These are phyloP conservation scores for Vireo griseus DNA, from an alignment of 2,797 vertebrate genomes.

Conservation along the genomic window DNA sequence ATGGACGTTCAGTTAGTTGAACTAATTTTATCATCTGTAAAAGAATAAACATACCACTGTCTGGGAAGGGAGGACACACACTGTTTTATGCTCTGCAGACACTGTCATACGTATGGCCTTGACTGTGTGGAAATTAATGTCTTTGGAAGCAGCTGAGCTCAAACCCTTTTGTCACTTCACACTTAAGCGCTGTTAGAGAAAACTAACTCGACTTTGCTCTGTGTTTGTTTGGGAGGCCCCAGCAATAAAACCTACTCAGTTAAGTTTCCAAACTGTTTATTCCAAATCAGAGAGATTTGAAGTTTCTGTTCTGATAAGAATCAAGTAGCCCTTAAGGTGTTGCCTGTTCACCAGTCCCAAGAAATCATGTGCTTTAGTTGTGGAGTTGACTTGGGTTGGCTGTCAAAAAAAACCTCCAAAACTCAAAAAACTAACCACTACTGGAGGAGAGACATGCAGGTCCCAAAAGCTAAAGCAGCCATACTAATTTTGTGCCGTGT, in stretches of 20 bases:
- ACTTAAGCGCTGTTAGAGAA: neutral
- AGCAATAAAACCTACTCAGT: neutral
- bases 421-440: neutral
- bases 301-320: neutral
- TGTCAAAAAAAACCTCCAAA: neutral
- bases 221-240: neutral
- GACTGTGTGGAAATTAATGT: neutral
- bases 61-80: neutral
- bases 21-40: neutral
- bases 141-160: neutral
- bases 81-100: neutral
- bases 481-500: rapidly evolving
- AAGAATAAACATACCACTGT: neutral
- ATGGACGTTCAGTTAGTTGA: neutral
- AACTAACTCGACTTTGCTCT: neutral
- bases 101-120: neutral
- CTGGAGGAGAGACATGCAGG: neutral
- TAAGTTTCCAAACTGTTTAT: neutral
- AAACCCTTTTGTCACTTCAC: neutral
- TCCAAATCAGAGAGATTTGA: neutral
- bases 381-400: neutral
- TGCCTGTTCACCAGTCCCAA: neutral
- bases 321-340: rapidly evolving
- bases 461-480: neutral
- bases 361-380: neutral